Base-by-base conservation (phyloP, 2,888 invertebrate genomes). In the Ophioninae sp. region DNA sequence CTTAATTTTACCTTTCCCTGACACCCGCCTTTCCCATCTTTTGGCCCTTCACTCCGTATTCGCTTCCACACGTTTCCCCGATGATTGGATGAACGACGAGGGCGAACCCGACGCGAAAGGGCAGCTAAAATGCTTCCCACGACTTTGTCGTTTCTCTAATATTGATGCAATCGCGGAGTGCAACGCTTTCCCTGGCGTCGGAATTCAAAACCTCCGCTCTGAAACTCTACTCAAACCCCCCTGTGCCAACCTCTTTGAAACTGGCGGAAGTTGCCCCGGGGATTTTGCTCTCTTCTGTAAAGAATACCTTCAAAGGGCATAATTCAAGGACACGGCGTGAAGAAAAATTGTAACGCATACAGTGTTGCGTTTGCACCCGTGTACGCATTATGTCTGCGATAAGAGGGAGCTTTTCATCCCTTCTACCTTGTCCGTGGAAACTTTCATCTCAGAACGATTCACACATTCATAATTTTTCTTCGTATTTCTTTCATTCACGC, bases 271-370 rank as follows among this genome's bases (percentile, higher is more conserved):
- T 72, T 20, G 59, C 30, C 67, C 6, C 44, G 61, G 7, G 7
- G 7, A 41, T 39, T 79, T 6, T 39, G 7, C 20, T 30, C 59
- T 61, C 30, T 81, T 65, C 57, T 17, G 62, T 13, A 41, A 67
- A 77, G 41, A 69, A 69, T 74, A 57, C 57, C 69, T 44, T 74
- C 74, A 82, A 78, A 82, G 78, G 37, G 74, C 78, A 82, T 82
- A 78, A 82, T 78, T 82, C 78, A 78, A 78, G 69, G 72, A 37
- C 39, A 61, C 7, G 30, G 13, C 59, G 30, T 67, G 17, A 50
- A 59, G 59, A 57, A 39, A 39, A 21, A 57, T 76, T n/a, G 10
- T 56, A 65, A 30, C 50, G 20, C n/a, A 56, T 50, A 50, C 20
- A 59, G 8, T 59, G 13, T 3, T 59, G 70, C 7, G 30, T 57